Conservation (phyloP, 2,888 invertebrate species). For the Apantesis nais region DNA sequence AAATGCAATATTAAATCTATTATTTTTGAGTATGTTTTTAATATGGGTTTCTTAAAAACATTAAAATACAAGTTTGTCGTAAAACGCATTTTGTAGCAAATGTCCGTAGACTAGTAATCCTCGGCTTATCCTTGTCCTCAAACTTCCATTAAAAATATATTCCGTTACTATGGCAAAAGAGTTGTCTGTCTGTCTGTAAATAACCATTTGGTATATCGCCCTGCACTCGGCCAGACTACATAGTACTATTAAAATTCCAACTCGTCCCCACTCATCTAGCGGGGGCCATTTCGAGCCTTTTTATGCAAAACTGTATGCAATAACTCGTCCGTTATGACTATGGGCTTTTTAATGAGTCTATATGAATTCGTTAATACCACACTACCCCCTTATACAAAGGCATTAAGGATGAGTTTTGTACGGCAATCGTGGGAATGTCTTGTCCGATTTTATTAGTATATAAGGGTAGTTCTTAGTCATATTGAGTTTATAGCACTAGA, state of each 20-base stretch:
- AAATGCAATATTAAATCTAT: too few species aligned
- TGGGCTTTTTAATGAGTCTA: constrained; percentile 66
- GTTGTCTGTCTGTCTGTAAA: background rate
- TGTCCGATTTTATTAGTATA: constrained; percentile 48
- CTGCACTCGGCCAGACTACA: constrained; percentile 9
- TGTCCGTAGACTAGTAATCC: background rate
- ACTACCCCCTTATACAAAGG: constrained; percentile 25
- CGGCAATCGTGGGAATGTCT: constrained; percentile 29
- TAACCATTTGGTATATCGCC: constrained; percentile 8
- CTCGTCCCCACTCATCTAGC: constrained; percentile 29
- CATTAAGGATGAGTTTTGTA: constrained; percentile 36
- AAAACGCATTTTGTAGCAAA: too few species aligned
- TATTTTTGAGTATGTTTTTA: background rate
- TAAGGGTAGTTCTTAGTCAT: constrained; percentile 33
- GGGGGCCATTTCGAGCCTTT: constrained; percentile 48
- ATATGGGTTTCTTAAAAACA: background rate
- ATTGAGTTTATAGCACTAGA: constrained; percentile 38
- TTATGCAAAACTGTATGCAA: constrained; percentile 77
- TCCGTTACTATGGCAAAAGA: background rate
- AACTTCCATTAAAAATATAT: background rate
- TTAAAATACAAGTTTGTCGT: background rate
- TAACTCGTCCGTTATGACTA: constrained; percentile 65
- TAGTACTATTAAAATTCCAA: constrained; percentile 71
- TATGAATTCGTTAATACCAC: constrained; percentile 50
- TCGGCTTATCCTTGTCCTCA: background rate